Percentiles rank a stretch among this genome's conserved stretches.
These are phyloP conservation scores for Malacoraja senta DNA, from an alignment of 2,797 vertebrate species.

Conservation along the genomic window DNA sequence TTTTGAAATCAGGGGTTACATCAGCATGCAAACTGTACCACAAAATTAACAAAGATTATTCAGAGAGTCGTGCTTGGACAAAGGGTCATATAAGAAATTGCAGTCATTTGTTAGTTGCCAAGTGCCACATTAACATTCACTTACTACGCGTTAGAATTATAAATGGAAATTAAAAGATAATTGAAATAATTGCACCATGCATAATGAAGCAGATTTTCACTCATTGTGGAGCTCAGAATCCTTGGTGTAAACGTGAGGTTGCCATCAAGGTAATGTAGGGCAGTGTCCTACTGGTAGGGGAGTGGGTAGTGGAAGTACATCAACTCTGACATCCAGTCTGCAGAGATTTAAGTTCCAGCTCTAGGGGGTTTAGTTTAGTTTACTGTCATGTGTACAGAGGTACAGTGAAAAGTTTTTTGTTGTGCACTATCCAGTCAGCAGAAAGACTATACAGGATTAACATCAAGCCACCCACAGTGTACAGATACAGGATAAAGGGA, in stretches of 20 bases:
- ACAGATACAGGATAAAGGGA: too few species aligned
- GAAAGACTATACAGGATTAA: too few species aligned
- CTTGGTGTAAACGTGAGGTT: background rate
- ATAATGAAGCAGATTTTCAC: constrained; percentile 28
- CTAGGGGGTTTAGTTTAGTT: too few species aligned
- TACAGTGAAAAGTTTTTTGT: too few species aligned
- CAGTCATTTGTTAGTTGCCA: background rate
- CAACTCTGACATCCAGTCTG: background rate
- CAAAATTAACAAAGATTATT: background rate
- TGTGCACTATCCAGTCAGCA: too few species aligned
- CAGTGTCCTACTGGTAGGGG: background rate
- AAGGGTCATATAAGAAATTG: constrained; percentile 15
- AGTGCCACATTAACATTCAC: constrained; percentile 9
- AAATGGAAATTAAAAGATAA: constrained; percentile 1
- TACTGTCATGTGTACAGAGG: too few species aligned
- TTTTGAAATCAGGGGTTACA: background rate
- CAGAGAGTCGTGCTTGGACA: background rate
- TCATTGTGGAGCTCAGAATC: background rate
- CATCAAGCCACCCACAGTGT: too few species aligned
- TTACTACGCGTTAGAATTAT: background rate
- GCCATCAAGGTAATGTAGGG: background rate
- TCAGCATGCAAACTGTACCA: background rate
- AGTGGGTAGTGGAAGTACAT: background rate
- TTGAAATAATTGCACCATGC: constrained; percentile 5
- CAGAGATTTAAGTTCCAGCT: background rate